Evolutionary conservation across 1,140 invertebrate genomes (phyloP).

Genomic region (Tetragnatha versicolor): DNA sequence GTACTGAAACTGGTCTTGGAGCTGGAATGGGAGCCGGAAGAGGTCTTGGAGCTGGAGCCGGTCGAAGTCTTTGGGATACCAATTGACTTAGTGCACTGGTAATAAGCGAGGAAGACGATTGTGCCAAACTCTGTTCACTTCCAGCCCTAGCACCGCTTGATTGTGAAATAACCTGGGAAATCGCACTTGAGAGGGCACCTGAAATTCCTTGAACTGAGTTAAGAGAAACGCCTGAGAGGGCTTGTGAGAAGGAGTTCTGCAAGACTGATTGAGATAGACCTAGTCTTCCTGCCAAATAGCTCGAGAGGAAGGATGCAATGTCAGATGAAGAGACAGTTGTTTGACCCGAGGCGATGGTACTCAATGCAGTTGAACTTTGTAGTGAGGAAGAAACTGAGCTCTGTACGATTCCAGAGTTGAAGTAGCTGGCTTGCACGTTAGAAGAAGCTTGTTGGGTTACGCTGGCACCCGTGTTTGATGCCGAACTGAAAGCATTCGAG

Average conservation of each 20-base stretch:
- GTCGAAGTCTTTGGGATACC: background rate
- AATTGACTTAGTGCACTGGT: background rate
- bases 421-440: background rate
- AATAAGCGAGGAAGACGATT: background rate
- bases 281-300: background rate
- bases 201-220: background rate
- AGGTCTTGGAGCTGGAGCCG: background rate
- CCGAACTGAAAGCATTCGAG: background rate
- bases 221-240: background rate
- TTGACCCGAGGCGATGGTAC: background rate
- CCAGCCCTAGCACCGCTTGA: background rate
- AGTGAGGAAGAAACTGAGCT: background rate
- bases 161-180: background rate
- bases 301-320: background rate
- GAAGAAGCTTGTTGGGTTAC: background rate
- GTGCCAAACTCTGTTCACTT: background rate
- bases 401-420: background rate
- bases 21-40: background rate
- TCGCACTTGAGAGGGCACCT: background rate
- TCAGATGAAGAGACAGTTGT: background rate
- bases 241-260: background rate
- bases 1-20: background rate
- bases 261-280: background rate
- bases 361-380: background rate
- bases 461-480: background rate